Conservation (phyloP, 2,113 vertebrate genomes). For the Phyllopteryx taeniolatus region DNA sequence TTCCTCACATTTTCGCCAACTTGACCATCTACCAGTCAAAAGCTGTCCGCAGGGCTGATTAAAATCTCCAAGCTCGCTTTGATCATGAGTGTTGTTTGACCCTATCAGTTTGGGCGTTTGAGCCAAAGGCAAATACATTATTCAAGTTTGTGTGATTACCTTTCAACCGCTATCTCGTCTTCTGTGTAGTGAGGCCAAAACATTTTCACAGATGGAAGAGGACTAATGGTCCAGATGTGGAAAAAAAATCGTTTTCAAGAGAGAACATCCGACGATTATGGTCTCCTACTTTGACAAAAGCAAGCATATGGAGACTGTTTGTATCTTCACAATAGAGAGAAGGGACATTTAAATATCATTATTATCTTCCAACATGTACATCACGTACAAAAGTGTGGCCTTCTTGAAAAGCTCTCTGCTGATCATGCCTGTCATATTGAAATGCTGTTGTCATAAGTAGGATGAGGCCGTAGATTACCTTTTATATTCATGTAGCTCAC, state of each 20-base stretch:
- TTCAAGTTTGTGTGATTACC: conserved; percentile 62
- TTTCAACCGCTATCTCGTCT: conserved; percentile 64
- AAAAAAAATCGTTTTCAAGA: conserved; percentile 61
- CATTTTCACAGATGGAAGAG: conserved; percentile 56
- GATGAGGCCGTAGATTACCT: neutral
- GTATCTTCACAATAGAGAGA: neutral
- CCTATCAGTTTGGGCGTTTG: conserved; percentile 38
- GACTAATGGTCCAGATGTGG: conserved; percentile 59
- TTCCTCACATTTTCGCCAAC: conserved; percentile 16
- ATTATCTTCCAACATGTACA: neutral
- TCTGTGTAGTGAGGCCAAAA: conserved; percentile 72
- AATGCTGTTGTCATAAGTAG: neutral
- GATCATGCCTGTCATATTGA: neutral
- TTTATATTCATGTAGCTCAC: too few relatives aligned
- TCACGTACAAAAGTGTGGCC: neutral
- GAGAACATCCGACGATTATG: conserved; percentile 68
- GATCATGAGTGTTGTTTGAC: conserved; percentile 38
- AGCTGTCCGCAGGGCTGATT: conserved; percentile 24
- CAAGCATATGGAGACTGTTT: conserved; percentile 50
- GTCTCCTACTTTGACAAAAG: conserved; percentile 56
- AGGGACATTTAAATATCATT: neutral
- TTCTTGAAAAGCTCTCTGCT: neutral
- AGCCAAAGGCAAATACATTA: conserved; percentile 39
- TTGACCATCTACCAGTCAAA: conserved; percentile 45
- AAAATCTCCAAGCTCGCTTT: conserved; percentile 31